These are phyloP conservation scores for Agrotis clavis DNA, from an alignment of 2,888 invertebrate species.

Conservation along the genomic window DNA sequence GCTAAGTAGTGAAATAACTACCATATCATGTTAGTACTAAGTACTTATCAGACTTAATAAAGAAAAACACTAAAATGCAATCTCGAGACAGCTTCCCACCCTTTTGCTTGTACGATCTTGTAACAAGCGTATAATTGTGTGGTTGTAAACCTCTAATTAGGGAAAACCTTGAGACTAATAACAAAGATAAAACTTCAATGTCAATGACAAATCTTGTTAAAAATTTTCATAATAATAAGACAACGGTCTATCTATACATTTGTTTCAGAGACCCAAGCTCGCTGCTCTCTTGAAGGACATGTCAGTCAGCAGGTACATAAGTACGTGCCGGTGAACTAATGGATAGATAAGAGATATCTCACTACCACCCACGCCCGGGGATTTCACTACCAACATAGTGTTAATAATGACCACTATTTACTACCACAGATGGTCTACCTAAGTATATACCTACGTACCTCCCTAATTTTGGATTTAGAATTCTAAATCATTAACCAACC, in stretches of 20 bases:
- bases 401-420: constrained; percentile 39
- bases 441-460: background rate
- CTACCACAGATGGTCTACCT: constrained; percentile 12
- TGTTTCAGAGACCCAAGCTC: constrained; percentile 14
- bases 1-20: too few species aligned
- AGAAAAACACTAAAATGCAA: too few species aligned
- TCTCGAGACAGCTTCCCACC: too few species aligned
- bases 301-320: constrained; percentile 5
- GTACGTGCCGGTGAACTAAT: constrained; percentile 55
- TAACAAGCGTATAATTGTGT: too few species aligned
- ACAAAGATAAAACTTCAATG: too few species aligned
- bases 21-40: too few species aligned
- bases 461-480: constrained; percentile 12
- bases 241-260: background rate
- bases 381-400: constrained; percentile 22
- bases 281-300: constrained; percentile 23
- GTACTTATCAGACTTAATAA: too few species aligned
- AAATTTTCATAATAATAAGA: background rate
- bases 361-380: constrained; percentile 3
- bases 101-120: too few species aligned
- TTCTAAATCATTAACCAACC: constrained; percentile 13
- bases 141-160: too few species aligned
- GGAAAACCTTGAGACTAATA: too few species aligned
- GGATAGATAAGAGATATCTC: constrained; percentile 21
- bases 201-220: too few species aligned